Conservation (phyloP, 2,113 vertebrate genomes). For the Oreochromis aureus region DNA sequence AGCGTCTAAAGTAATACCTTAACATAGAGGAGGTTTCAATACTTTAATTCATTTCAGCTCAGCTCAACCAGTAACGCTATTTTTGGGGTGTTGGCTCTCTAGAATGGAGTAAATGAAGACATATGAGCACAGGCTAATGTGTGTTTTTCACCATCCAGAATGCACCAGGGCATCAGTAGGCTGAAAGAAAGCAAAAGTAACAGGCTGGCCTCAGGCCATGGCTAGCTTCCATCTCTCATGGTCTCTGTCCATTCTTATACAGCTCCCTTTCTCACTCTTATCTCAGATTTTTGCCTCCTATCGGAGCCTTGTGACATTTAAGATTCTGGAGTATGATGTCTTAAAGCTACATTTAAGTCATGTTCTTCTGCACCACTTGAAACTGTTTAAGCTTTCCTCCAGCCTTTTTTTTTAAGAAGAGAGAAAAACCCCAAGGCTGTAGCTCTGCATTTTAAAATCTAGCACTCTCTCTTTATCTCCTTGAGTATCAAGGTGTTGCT, state of each 20-base stretch:
- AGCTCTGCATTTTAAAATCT: constrained; percentile 14
- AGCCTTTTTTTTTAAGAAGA: background rate
- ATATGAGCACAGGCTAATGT: background rate
- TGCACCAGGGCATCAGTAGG: background rate
- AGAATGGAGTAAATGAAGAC: constrained; percentile 23
- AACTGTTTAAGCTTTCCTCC: background rate
- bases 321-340: background rate
- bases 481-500: constrained; percentile 23
- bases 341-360: background rate
- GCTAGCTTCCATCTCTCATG: background rate
- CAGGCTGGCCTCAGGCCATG: constrained; percentile 9
- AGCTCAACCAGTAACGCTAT: background rate
- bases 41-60: background rate
- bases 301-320: background rate
- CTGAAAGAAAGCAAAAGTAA: constrained; percentile 18
- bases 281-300: background rate
- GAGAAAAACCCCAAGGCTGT: background rate
- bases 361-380: background rate
- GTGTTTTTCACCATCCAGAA: background rate
- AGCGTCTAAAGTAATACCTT: background rate
- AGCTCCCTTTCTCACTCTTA: background rate
- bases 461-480: background rate
- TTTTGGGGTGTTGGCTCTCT: background rate
- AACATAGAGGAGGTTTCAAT: background rate
- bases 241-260: background rate